Evolutionary conservation across 92 coral and sea anemone genomes (phyloP), one percentile per base, ranked within the genome.

Genomic region (Phenganax marumi): DNA sequence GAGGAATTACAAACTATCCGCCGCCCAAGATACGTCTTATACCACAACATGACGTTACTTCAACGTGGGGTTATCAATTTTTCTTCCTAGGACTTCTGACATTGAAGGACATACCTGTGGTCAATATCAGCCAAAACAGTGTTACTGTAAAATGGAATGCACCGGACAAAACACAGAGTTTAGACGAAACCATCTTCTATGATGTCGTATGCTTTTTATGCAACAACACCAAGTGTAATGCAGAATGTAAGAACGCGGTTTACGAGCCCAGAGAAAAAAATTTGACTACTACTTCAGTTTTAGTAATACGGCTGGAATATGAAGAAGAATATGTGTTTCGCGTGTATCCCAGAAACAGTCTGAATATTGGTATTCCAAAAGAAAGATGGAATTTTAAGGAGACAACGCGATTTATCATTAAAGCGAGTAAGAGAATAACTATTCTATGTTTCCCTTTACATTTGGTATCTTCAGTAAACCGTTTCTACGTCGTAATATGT

Each of bases 271-370:
- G 49, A 39, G 14, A 14, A 0, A n/a, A 66, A 0, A 10, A 66
- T n/a, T 25, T 66, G 50, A 12, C 17, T 11, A n/a, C 8, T 19
- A 66, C 72, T 25, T 66, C n/a, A 7, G 72, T 66, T 25, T 47
- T 53, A 22, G 48, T 74, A 1, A 50, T 49, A 8, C 14, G 26
- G 21, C 53, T 74, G 53, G 43, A 74, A 50, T 63, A 61, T 52
- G 77, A 12, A 17, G 0, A 22, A 51, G 53, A 3, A 11, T 74
- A 50, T 26, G 17, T 52, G n/a, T 74, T 74, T 17, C 33, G 61
- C 10, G 79, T 74, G 9, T 74, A 12, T 74, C 61, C 79, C 43
- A 74, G 53, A 49, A 74, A 74, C 50, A 50, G 43, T 50, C 25
- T 74, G 18, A 74, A 52, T 52, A 53, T 21, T 9, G 24, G 16